Evolutionary conservation across 1,140 invertebrate species (phyloP).

Genomic region (Eumaeus atala): DNA sequence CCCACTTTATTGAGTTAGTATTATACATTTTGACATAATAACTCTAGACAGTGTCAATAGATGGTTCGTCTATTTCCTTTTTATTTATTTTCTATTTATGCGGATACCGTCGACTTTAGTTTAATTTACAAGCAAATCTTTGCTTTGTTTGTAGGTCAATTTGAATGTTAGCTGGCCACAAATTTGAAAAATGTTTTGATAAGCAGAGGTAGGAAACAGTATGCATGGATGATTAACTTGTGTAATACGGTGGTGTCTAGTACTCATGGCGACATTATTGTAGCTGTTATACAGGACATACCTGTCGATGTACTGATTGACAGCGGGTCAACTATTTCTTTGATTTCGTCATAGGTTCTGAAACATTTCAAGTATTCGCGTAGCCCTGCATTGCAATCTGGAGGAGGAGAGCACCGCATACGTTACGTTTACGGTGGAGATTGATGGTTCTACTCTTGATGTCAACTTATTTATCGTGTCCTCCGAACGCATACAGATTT

Average conservation of each 20-base stretch:
- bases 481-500: conserved; percentile 18
- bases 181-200: conserved; percentile 19
- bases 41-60: too few species aligned
- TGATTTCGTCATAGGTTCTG: conserved; percentile 23
- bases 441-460: conserved; percentile 20
- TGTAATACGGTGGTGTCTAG: background rate
- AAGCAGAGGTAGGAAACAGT: conserved; percentile 17
- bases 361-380: conserved; percentile 20
- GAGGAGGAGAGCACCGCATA: conserved; percentile 19
- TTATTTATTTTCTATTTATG: too few species aligned
- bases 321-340: conserved; percentile 24
- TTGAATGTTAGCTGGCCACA: conserved; percentile 24
- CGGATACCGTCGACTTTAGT: too few species aligned
- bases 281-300: conserved; percentile 23
- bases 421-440: conserved; percentile 17
- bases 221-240: conserved; percentile 23
- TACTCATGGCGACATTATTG: conserved; percentile 17
- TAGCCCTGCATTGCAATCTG: conserved; percentile 19
- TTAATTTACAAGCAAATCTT: too few species aligned
- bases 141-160: too few species aligned
- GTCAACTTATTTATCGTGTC: conserved; percentile 18
- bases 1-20: too few species aligned
- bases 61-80: too few species aligned
- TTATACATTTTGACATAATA: too few species aligned
- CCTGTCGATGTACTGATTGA: conserved; percentile 29